These are phyloP conservation scores for Bombus vancouverensis DNA, from an alignment of 1,140 invertebrate species.

Conservation along the genomic window DNA sequence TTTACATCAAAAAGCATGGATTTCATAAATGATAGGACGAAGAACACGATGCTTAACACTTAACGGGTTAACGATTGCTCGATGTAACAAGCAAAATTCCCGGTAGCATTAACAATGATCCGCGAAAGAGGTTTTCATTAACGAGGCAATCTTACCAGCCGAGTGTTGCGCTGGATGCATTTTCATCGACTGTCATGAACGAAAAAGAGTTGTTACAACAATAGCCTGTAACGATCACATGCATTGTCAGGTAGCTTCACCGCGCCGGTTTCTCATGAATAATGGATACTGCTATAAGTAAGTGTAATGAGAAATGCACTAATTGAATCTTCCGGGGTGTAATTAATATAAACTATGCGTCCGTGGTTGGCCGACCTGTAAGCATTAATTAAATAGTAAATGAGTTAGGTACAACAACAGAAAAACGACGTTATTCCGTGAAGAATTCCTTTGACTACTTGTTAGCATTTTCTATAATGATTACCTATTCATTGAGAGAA, in stretches of 20 bases:
- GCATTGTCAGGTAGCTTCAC: constrained; percentile 71
- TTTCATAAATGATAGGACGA: background rate
- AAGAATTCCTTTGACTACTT: constrained; percentile 28
- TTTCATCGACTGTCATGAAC: constrained; percentile 40
- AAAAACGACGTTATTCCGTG: constrained; percentile 37
- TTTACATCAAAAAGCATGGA: background rate
- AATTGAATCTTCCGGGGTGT: constrained; percentile 81
- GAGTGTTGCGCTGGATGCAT: constrained; percentile 23
- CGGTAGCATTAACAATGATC: constrained; percentile 8
- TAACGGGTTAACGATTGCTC: constrained; percentile 15
- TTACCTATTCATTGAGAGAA: background rate
- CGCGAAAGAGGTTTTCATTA: constrained; percentile 23
- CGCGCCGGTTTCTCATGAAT: constrained; percentile 76
- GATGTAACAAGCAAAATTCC: constrained; percentile 22
- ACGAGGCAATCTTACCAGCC: background rate
- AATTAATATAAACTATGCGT: constrained; percentile 80
- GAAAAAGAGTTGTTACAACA: constrained; percentile 25
- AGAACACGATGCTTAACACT: background rate
- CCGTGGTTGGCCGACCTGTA: constrained; percentile 64
- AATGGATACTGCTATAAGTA: constrained; percentile 80
- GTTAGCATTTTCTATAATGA: constrained; percentile 18
- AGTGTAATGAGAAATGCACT: constrained; percentile 81
- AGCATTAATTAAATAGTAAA: constrained; percentile 76
- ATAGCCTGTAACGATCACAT: constrained; percentile 60
- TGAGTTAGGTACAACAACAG: constrained; percentile 52